phyloP scores from a whole-genome alignment of 1,140 invertebrate species.

The Solenopsis fugax region DNA sequence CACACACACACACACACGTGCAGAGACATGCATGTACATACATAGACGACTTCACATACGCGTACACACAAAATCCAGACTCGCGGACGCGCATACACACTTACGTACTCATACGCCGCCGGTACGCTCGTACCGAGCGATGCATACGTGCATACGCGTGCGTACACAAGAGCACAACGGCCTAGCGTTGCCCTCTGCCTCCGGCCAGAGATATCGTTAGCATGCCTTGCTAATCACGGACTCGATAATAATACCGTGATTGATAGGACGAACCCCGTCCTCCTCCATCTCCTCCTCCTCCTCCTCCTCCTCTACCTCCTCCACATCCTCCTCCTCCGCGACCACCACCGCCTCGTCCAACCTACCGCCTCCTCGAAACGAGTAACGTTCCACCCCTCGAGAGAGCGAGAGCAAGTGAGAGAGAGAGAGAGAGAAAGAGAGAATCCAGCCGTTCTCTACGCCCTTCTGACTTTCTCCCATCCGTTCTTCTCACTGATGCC shows the following conservation, averaged over 20 bases:
- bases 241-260: slow-evolving; percentile 87
- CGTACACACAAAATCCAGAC: slow-evolving; percentile 52
- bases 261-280: slow-evolving; percentile 85
- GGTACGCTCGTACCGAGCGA: slow-evolving; percentile 64
- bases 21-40: slow-evolving; percentile 34
- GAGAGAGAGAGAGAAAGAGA: not conserved
- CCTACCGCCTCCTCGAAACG: slow-evolving; percentile 73
- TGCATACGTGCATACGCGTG: slow-evolving; percentile 63
- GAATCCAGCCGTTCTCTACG: slow-evolving; percentile 65
- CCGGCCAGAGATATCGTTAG: slow-evolving; percentile 86
- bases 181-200: slow-evolving; percentile 81
- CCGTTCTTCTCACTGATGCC: slow-evolving; percentile 59
- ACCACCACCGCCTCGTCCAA: slow-evolving; percentile 71
- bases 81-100: slow-evolving; percentile 41
- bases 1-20: not conserved
- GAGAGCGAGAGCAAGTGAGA: slow-evolving; percentile 30
- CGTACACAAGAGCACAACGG: slow-evolving; percentile 73
- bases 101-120: slow-evolving; percentile 70
- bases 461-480: slow-evolving; percentile 75
- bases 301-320: slow-evolving; percentile 54
- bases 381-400: slow-evolving; percentile 75
- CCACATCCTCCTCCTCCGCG: slow-evolving; percentile 58
- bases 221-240: slow-evolving; percentile 87
- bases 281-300: slow-evolving; percentile 70
- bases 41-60: slow-evolving; percentile 47